Evolutionary conservation across 2,888 invertebrate species (phyloP), one percentile per base, ranked within the genome.

Genomic region (Ectemnius continuus): DNA sequence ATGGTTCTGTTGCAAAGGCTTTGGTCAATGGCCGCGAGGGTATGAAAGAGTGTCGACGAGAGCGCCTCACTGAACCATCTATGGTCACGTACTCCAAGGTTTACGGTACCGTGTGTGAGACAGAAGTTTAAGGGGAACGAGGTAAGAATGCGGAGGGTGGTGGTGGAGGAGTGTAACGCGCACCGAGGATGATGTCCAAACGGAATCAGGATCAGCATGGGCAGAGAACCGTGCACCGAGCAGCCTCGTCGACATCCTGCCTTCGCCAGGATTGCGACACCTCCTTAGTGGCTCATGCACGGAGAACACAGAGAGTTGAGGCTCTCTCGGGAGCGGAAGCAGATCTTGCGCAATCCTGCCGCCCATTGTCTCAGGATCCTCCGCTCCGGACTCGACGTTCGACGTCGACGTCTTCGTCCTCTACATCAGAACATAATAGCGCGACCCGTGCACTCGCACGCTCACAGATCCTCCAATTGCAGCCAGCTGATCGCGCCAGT

Each of bases 181-280:
- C 61, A 71, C 67, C 68, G 58, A 69, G 77, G 36, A 79, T 79
- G 78, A 81, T 81, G 78, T 70, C 73, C 74, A 78, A 76, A 76
- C 73, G 81, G 85, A 86, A 87, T 87, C 86, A 85, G 86, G 86
- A 88, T 87, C 86, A 76, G 82, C 85, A 84, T 82, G 86, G 81
- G 81, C 84, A 86, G 75, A 82, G 86, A 85, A 86, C 78, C 85
- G 85, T 85, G 85, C 82, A 81, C 79, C 72, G 82, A 78, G 86
- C 89, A 89, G 88, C 89, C 89, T 89, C 89, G 89, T 85, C 89
- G 87, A 89, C 89, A 89, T 90, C 89, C 89, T 89, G 89, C 85
- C 82, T 81, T 67, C 61, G 79, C 85, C 81, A 81, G 85, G 76
- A 85, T 89, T 89, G 88, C 89, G 86, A 88, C 88, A 89, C 73